Evolutionary conservation across 1,140 invertebrate genomes (phyloP), one percentile per base, ranked within the genome.

Genomic region (Glossosoma conforme): DNA sequence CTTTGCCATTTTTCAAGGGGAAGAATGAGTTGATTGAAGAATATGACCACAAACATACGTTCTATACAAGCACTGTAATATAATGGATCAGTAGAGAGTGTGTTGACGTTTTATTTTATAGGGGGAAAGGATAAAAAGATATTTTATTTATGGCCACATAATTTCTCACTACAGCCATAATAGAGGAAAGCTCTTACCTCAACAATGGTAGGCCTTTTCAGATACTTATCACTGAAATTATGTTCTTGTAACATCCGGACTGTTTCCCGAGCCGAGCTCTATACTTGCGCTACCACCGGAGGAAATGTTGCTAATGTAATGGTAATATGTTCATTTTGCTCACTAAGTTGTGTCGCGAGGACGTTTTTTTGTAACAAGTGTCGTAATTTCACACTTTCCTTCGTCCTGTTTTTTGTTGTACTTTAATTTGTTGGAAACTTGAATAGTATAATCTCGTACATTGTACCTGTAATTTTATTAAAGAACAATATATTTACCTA

Each of bases 111-210:
- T 52, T 52, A 37, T 33, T 51, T 51, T 35, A 51, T 51, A 43
- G 20, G 17, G 48, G 46, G 24, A 18, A 15, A 35, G 40, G 38
- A 44, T 44, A 44, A 52, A 43, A 44, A 52, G 49, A 52, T 52
- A 52, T 52, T 52, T 52, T 52, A 52, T 52, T 52, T 52, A 52
- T 44, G 21, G 41, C 20, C 41, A 17, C 42, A 44, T 52, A 52
- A 52, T 52, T 52, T 52, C 49, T 52, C 49, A 44, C 49, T 44
- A 52, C 33, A 20, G 14, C 32, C 15, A 30, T 37, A 52, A 52
- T 52, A 52, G 49, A 44, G 17, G 28, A 36, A 44, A 52, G 42
- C 49, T 44, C 49, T 52, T 21, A 37, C 42, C 42, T 52, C 41
- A 15, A 52, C 49, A 52, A 52, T 44, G 49, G 41, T 22, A 21